Evolutionary conservation across 2,113 vertebrate genomes (phyloP).

Genomic region (Rhabdornis inornatus): DNA sequence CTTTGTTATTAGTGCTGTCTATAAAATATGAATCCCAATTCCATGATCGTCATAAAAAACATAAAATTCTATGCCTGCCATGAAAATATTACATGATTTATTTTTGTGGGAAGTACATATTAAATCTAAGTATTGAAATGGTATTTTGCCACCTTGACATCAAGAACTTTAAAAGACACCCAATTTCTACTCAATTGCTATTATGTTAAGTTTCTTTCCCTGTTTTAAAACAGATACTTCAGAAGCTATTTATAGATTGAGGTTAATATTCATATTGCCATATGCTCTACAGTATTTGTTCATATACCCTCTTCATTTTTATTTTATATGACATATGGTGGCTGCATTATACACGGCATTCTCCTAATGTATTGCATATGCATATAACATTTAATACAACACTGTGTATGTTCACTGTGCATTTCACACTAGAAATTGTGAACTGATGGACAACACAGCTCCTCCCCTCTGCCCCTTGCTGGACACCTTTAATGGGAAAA

Average conservation of each 20-base stretch:
- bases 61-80: conserved; percentile 78
- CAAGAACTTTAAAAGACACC: conserved; percentile 61
- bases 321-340: conserved; percentile 60
- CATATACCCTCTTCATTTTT: conserved; percentile 54
- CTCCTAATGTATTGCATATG: conserved; percentile 44
- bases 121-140: conserved; percentile 55
- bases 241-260: conserved; percentile 58
- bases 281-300: conserved; percentile 49
- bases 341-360: not conserved
- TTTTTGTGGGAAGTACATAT: conserved; percentile 69
- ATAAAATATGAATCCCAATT: conserved; percentile 79
- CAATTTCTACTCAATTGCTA: conserved; percentile 45
- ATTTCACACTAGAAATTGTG: not conserved
- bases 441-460: not conserved
- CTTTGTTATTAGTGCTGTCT: conserved; percentile 72
- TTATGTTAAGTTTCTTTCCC: conserved; percentile 58
- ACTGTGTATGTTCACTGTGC: not conserved
- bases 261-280: conserved; percentile 58
- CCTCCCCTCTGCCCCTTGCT: not conserved
- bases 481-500: not conserved
- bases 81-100: conserved; percentile 78
- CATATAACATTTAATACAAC: not conserved
- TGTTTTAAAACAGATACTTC: conserved; percentile 56
- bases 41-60: conserved; percentile 76
- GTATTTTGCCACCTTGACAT: conserved; percentile 63